Evolutionary conservation across 2,888 invertebrate genomes (phyloP), one percentile per base, ranked within the genome.

Genomic region (Eurytoma californica): DNA sequence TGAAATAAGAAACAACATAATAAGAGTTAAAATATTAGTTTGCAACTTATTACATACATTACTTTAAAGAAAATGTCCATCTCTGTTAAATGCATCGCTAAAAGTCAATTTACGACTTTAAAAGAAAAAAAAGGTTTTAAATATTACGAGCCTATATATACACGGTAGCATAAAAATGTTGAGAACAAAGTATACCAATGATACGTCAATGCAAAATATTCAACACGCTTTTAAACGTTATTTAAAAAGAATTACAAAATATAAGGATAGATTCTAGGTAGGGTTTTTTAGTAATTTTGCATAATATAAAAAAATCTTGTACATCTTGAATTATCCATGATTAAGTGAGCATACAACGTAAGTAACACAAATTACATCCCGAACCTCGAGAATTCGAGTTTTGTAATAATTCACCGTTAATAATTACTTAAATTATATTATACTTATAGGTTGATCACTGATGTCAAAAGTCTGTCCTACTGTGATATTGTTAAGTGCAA

Each of bases 401-500:
- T 53, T 14, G 13, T 53, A 53, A 3, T 53, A n/a, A 53, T 53
- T 16, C n/a, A 12, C 16, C n/a, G 13, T 55, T 60, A 49, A 5
- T 60, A 49, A 60, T 24, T 4, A 39, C 20, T 72, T 14, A 28
- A 63, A 63, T 73, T 66, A 61, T n/a, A 55, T 24, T 74, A 49
- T 67, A 61, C 58, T 24, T 61, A 24, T 24, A 61, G 49, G 58
- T 68, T 75, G 30, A 60, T 60, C 75, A 75, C 68, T 58, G 28
- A 68, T 68, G 53, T 61, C 53, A 67, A 75, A 61, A 75, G 68
- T 68, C 67, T 75, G 68, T 75, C 61, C 61, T 75, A 75, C 75
- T 75, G 75, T 75, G 75, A 75, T 75, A 75, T 75, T 53, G 51
- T 68, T 75, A 75, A 60, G 60, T 75, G 68, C 68, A 68, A 60